These are phyloP conservation scores for Leistus spinibarbis DNA, from an alignment of 2,888 invertebrate species.

Conservation along the genomic window DNA sequence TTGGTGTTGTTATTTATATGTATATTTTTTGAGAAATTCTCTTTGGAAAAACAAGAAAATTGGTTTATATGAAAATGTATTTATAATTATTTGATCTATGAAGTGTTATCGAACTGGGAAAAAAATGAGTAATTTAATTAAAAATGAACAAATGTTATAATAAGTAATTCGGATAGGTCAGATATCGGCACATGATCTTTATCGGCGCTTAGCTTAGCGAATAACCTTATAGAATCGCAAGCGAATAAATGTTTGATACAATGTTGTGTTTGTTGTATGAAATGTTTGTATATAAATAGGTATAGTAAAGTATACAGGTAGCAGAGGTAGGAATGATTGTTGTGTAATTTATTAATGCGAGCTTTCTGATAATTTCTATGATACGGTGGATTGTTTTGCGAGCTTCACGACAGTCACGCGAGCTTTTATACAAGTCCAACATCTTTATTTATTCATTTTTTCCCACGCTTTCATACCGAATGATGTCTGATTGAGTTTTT, in stretches of 20 bases:
- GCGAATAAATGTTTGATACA: neutral
- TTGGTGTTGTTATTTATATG: no score
- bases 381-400: conserved; percentile 29
- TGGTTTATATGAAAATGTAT: no score
- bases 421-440: conserved; percentile 31
- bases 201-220: no score
- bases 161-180: neutral
- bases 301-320: no score
- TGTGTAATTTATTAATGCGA: neutral
- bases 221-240: neutral
- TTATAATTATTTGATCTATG: no score
- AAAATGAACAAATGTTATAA: no score
- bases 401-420: conserved; percentile 26
- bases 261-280: neutral
- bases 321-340: neutral
- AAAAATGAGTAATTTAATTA: no score
- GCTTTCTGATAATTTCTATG: conserved; percentile 38
- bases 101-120: no score
- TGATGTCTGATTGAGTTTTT: conserved; percentile 8
- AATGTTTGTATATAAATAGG: neutral
- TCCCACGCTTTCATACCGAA: conserved; percentile 25
- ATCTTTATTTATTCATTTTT: conserved; percentile 39
- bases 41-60: no score
- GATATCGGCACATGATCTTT: no score
- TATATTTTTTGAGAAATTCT: no score